Conservation (phyloP, 2,888 invertebrate genomes). For the Eledona agricola region DNA sequence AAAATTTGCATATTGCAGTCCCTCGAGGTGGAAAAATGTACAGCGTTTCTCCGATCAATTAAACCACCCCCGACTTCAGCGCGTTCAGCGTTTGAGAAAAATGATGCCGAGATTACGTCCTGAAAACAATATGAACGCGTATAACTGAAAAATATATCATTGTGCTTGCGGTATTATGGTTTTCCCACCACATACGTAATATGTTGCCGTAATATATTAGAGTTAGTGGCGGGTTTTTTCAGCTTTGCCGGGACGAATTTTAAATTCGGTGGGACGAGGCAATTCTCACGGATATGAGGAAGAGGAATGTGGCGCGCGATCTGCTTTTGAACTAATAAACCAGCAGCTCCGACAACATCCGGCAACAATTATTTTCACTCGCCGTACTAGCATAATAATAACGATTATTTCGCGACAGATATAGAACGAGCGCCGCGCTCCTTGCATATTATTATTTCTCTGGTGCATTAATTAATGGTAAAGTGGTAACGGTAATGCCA, state of each 20-base stretch:
- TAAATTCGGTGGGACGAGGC: slow-evolving; percentile 8
- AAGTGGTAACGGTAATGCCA: slow-evolving; percentile 34
- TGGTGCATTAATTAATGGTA: slow-evolving; percentile 33
- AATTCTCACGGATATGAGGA: slow-evolving; percentile 32
- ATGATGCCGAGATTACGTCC: slow-evolving; percentile 11
- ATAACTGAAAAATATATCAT: slow-evolving; percentile 31
- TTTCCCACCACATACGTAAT: slow-evolving; percentile 21
- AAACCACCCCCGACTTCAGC: too few species aligned
- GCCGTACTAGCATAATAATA: slow-evolving; percentile 26
- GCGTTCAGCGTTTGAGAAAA: too few species aligned
- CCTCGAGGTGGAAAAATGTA: too few species aligned
- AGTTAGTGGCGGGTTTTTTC: slow-evolving; percentile 14
- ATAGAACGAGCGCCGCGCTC: slow-evolving; percentile 32
- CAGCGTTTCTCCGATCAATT: neutral
- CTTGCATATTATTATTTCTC: slow-evolving; percentile 32
- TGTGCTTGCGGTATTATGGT: slow-evolving; percentile 23
- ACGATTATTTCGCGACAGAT: slow-evolving; percentile 33
- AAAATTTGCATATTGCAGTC: slow-evolving; percentile 38
- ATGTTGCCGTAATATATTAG: slow-evolving; percentile 24
- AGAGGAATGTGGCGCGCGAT: slow-evolving; percentile 26
- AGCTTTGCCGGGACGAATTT: slow-evolving; percentile 10
- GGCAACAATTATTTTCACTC: slow-evolving; percentile 28
- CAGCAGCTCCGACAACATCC: slow-evolving; percentile 25
- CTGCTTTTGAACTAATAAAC: slow-evolving; percentile 24
- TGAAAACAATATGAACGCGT: slow-evolving; percentile 31